Percentiles rank a stretch among this genome's conserved stretches.
Conservation (phyloP, 1,140 invertebrate species). For the Chlorops oryzae region DNA sequence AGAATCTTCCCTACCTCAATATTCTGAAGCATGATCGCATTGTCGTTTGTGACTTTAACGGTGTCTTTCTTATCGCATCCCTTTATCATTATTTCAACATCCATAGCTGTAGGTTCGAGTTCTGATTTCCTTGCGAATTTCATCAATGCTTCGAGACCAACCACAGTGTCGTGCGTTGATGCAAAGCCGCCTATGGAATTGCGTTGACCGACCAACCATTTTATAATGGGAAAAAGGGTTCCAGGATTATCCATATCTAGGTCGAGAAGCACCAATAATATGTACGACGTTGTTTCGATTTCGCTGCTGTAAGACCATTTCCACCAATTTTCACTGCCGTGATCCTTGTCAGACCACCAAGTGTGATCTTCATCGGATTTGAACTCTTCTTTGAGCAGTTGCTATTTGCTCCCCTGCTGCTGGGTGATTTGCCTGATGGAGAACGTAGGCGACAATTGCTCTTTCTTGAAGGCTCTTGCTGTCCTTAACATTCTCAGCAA, state of each 20-base stretch:
- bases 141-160: slow-evolving; percentile 57
- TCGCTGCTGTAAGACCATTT: slow-evolving; percentile 51
- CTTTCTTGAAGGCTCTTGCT: slow-evolving; percentile 63
- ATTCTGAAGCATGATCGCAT: slow-evolving; percentile 34
- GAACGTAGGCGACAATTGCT: slow-evolving; percentile 66
- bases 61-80: slow-evolving; percentile 32
- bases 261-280: slow-evolving; percentile 58
- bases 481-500: slow-evolving; percentile 52
- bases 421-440: slow-evolving; percentile 66
- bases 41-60: slow-evolving; percentile 27
- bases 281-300: slow-evolving; percentile 74
- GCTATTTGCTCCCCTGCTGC: slow-evolving; percentile 23
- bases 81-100: slow-evolving; percentile 22
- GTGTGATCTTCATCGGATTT: slow-evolving; percentile 33
- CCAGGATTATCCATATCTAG: slow-evolving; percentile 54
- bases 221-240: slow-evolving; percentile 52
- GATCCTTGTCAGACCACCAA: slow-evolving; percentile 56
- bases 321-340: slow-evolving; percentile 54
- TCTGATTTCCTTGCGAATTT: slow-evolving; percentile 51
- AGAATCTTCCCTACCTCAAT: slow-evolving; percentile 38
- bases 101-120: slow-evolving; percentile 31
- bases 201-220: slow-evolving; percentile 64
- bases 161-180: slow-evolving; percentile 60
- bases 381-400: slow-evolving; percentile 22
- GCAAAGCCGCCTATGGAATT: slow-evolving; percentile 68